phyloP scores from a whole-genome alignment of 2,888 invertebrate species.

The Himalopsyche anomala region DNA sequence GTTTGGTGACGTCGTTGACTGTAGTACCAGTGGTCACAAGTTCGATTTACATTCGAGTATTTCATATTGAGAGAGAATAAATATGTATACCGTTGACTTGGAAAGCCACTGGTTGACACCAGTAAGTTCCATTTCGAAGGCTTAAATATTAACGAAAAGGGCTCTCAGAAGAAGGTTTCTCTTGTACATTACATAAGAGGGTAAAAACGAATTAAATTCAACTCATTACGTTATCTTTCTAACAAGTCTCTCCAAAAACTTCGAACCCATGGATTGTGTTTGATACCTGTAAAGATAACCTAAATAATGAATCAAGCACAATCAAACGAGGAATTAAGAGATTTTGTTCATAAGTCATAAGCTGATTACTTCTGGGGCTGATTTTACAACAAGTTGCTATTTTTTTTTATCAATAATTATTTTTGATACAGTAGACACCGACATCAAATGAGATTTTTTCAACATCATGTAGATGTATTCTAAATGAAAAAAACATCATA shows the following conservation, averaged over 20 bases:
- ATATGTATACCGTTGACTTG: too few species aligned
- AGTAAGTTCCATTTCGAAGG: slow-evolving; percentile 47
- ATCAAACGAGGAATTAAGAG: not conserved
- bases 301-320: slow-evolving; percentile 25
- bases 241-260: slow-evolving; percentile 37
- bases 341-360: not conserved
- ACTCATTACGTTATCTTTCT: slow-evolving; percentile 42
- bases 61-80: too few species aligned
- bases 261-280: not conserved
- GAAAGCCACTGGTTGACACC: slow-evolving; percentile 8
- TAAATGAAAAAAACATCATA: too few species aligned
- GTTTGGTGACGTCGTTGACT: too few species aligned
- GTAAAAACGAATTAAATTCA: slow-evolving; percentile 43
- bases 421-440: too few species aligned
- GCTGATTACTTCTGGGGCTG: not conserved
- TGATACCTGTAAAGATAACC: slow-evolving; percentile 23
- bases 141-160: slow-evolving; percentile 61
- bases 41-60: too few species aligned
- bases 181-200: slow-evolving; percentile 40
- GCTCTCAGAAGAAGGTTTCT: slow-evolving; percentile 52
- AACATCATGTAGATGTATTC: too few species aligned
- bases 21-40: too few species aligned
- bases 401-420: too few species aligned
- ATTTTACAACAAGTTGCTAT: too few species aligned
- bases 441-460: too few species aligned